Conservation (phyloP, 1,140 invertebrate species). For the Cotesia chilonis region DNA sequence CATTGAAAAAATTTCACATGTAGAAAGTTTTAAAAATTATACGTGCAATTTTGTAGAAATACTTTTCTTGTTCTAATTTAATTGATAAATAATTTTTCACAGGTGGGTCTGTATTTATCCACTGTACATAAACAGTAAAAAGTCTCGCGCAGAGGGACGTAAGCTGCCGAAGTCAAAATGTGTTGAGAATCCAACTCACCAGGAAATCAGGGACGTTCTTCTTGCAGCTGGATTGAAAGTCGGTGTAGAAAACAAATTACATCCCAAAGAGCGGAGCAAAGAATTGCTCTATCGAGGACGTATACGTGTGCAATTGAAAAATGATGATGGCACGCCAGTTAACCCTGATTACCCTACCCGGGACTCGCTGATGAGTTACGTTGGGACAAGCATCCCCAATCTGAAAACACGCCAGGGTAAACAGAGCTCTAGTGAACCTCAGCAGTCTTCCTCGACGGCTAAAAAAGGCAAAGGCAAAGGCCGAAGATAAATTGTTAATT, state of each 20-base stretch:
- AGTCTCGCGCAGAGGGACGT: conserved; percentile 86
- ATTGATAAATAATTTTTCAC: conserved; percentile 45
- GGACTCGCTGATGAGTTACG: conserved; percentile 78
- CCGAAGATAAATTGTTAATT: conserved; percentile 52
- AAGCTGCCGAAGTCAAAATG: conserved; percentile 84
- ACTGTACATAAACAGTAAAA: conserved; percentile 94
- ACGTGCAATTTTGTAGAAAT: too few species aligned
- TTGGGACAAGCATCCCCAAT: conserved; percentile 90
- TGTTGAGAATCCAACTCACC: conserved; percentile 92
- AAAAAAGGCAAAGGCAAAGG: conserved; percentile 64
- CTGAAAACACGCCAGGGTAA: conserved; percentile 80
- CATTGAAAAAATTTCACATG: too few species aligned
- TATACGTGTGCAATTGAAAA: conserved; percentile 90
- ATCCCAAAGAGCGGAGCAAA: conserved; percentile 90
- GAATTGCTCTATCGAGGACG: conserved; percentile 85
- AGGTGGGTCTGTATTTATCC: conserved; percentile 98
- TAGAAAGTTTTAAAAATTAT: too few species aligned
- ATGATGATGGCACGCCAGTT: conserved; percentile 85
- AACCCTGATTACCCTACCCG: conserved; percentile 80
- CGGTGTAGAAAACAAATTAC: conserved; percentile 93
- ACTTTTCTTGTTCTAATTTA: not conserved
- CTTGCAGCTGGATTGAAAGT: conserved; percentile 82
- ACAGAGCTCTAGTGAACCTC: conserved; percentile 57
- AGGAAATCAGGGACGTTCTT: conserved; percentile 94
- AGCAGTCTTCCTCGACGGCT: conserved; percentile 49